Base-by-base conservation (phyloP, 2,888 invertebrate species). In the Pachydiplax longipennis region DNA sequence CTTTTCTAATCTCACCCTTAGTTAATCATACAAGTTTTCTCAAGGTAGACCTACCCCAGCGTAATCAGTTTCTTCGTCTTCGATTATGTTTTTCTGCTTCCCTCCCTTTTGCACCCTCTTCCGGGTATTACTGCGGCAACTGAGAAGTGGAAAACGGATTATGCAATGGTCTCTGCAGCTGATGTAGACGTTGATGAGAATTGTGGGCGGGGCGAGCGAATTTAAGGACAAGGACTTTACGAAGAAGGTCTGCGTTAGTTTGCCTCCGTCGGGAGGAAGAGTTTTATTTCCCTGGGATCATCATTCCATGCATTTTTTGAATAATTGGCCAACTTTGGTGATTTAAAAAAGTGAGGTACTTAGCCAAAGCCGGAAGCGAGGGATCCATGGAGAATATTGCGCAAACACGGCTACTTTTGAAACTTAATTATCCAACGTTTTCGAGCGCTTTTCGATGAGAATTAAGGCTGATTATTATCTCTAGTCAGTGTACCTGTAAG, bases 91-190 rank as follows among this genome's bases (percentile, higher is more conserved):
- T 25, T 15, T 31, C 25, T 58, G 18, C 6, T 5, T 40, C 53
- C 37, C 31, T 3, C 13, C 25, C 82, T 25, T 25, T 25, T 12
- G 22, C 40, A 48, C 82, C 22, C 61, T 87, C 40, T 87, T 87
- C 65, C 37, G n/a, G 87, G 87, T 31, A 65, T 87, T 87, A 87
- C 61, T 87, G 83, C 53, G 83, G 83, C 58, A 58, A 61, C 83
- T 58, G 83, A 83, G 83, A 61, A 61, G 61, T 31, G 87, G 61
- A 65, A 87, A 61, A 37, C 87, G 87, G 87, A 87, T 87, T 87
- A 87, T 87, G 87, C 87, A 87, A 58, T 35, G 87, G 61, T 22
- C 37, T 35, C 35, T 15, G 53, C 25, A 48, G 82, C 25, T 35
- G 58, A 35, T 61, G 83, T 83, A 83, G 83, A 37, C 61, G 87